A percentile compares a stretch with the other conserved stretches of the same genome.
These are phyloP conservation scores for Trichogramma dendrolimi DNA, from an alignment of 2,888 invertebrate genomes.

Conservation along the genomic window DNA sequence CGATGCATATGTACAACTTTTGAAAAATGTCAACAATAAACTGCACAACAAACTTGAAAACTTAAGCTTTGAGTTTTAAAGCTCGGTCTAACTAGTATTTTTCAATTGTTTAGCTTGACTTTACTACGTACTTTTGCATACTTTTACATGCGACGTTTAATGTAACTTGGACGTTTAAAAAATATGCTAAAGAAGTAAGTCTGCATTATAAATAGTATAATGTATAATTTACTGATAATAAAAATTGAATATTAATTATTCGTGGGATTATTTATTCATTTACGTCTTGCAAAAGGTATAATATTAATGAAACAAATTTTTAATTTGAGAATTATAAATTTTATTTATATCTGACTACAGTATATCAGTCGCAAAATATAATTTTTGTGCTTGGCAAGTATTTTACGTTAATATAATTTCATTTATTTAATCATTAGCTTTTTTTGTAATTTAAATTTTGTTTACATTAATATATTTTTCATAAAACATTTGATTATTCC, in stretches of 20 bases:
- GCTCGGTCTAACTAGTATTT: constrained; percentile 19
- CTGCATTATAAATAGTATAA: constrained; percentile 14
- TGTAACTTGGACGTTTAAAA: constrained; percentile 18
- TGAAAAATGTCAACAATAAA: not conserved
- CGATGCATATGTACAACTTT: too few relatives aligned
- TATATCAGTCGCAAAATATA: too few relatives aligned
- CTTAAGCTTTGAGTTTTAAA: constrained; percentile 13
- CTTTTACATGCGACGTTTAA: constrained; percentile 16
- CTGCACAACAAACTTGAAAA: not conserved
- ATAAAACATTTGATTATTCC: too few relatives aligned
- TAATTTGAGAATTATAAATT: too few relatives aligned
- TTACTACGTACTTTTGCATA: constrained; percentile 10
- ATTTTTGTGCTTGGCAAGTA: too few relatives aligned
- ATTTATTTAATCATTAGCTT: too few relatives aligned
- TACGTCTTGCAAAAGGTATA: too few relatives aligned
- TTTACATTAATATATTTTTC: too few relatives aligned
- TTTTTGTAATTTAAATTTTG: too few relatives aligned
- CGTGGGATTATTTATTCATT: not conserved
- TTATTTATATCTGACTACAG: too few relatives aligned
- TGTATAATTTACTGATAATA: constrained; percentile 13
- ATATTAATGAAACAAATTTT: too few relatives aligned
- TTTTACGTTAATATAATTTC: too few relatives aligned
- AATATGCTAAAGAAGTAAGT: constrained; percentile 8
- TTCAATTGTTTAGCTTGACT: constrained; percentile 17
- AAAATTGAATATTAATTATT: constrained; percentile 20